Evolutionary conservation across 2,888 invertebrate species (phyloP), one percentile per base, ranked within the genome.

Genomic region (Agrochola litura): DNA sequence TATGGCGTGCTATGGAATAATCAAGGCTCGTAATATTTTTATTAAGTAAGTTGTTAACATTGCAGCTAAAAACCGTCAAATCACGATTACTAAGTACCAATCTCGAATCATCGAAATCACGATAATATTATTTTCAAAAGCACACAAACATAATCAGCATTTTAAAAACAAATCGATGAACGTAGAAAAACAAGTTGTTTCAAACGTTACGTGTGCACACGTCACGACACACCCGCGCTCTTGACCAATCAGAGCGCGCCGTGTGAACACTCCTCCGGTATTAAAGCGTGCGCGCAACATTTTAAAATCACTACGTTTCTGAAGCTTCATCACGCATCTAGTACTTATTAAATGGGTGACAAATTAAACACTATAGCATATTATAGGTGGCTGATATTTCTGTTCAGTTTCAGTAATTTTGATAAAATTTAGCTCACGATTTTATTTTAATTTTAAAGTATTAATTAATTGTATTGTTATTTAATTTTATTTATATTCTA

Each of bases 321-420:
- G 79, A 78, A 69, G 85, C 86, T 85, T 84, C 76, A 70, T 74
- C 81, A 86, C 86, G 88, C 88, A 86, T 46, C 46, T 75, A 80
- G 72, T 85, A 52, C 8, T 52, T 52, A 94, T 95, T 96, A 96
- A 96, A 96, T 96, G 96, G 96, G 96, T 95, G 93, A 94, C 92
- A 96, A 92, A 94, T 92, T 95, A 88, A 95, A 94, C 86, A 92
- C 92, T 91, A 95, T 94, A 81, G 94, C 92, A 91, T 95, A 94
- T 87, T 95, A 96, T 95, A 92, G 95, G 95, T 94, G 97, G 97
- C 91, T 97, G 91, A 95, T 97, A 95, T 94, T 96, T 91, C 88
- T 97, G 88, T 95, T 96, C 92, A 95, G 97, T 91, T 96, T 97
- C 94, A 96, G 97, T 96, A 95, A 97, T 97, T 93, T 94, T 52